Percentiles rank a stretch among this genome's conserved stretches.
phyloP scores from a whole-genome alignment of 30 jellyfish, hydroid and myxozoan species.

The Sanderia malayensis region DNA sequence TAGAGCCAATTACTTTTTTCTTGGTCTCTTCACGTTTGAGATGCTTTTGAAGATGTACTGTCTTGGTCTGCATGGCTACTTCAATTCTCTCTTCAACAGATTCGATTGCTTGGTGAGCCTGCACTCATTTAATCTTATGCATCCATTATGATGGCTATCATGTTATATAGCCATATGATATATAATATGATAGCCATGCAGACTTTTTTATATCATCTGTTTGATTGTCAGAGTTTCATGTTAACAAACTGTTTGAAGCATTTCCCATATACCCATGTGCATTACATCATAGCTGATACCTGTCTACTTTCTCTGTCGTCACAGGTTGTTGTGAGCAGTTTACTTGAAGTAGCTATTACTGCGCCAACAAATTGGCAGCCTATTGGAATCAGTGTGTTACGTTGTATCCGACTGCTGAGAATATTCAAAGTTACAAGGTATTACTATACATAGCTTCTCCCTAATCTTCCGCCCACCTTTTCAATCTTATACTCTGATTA shows the following conservation, averaged over 20 bases:
- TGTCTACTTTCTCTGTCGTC: neutral
- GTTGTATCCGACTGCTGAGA: conserved; percentile 90
- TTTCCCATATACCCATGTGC: no score
- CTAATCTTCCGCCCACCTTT: no score
- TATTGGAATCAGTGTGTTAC: conserved; percentile 94
- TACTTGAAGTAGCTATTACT: conserved; percentile 91
- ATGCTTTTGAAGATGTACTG: conserved; percentile 87
- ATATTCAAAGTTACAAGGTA: conserved; percentile 92
- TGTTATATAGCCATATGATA: no score
- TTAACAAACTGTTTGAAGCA: no score
- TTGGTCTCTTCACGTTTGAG: conserved; percentile 90
- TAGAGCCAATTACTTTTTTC: conserved; percentile 95
- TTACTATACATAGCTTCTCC: no score
- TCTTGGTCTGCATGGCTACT: conserved; percentile 96
- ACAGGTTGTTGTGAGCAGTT: conserved; percentile 97
- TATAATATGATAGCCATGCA: no score
- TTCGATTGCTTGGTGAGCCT: conserved; percentile 86
- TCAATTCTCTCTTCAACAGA: conserved; percentile 84
- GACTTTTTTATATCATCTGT: no score
- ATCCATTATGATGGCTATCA: no score
- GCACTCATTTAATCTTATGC: no score
- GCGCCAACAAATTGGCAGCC: conserved; percentile 96
- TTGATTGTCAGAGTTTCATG: no score
- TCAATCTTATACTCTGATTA: no score
- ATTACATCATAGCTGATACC: no score